Evolutionary conservation across 2,888 invertebrate genomes (phyloP), one percentile per base, ranked within the genome.

Genomic region (Xestia sexstrigata): DNA sequence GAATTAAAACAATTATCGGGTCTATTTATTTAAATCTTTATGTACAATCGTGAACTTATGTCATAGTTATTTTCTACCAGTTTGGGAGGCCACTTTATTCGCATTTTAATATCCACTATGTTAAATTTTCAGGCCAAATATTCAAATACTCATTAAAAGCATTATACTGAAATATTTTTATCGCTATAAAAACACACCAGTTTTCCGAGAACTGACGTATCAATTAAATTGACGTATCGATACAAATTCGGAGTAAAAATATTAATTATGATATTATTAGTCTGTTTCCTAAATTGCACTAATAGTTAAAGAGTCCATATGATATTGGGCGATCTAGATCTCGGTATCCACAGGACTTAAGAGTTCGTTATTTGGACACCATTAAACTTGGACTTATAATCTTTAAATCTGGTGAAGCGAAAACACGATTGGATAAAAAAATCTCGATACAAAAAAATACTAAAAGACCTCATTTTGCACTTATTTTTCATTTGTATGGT

Each of bases 131-230:
- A 58, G 35, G 52, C 8, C 17, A 39, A 47, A 60, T 15, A 26
- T 2, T 13, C 9, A 7, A 45, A 45, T 62, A 45, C 17, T 52
- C 9, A 26, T 45, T 17, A 26, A 13, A 62, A 42, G 9, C n/a
- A 17, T 2, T 2, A 23, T 20, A 58, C n/a, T 63, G 9, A 42
- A 60, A 26, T 26, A 5, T 26, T 26, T 73, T 80, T 63, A 80
- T 78, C 81, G 26, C 15, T n/a, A 2, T n/a, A 13, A 58, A 58
- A 58, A 23, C 17, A 60, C 20, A 42, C 5, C 6, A 17, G n/a
- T 45, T 47, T 77, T 73, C 74, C 20, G 20, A 26, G 62, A 62
- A 77, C 5, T 52, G 35, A 23, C 39, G 35, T 52, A 52, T 77
- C n/a, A 42, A 52, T 26, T 23, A 80, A 63, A 65, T 74, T n/a